These are phyloP conservation scores for Hydrozoanthus tunicans DNA, from an alignment of 64 coral and sea anemone species.

Conservation along the genomic window DNA sequence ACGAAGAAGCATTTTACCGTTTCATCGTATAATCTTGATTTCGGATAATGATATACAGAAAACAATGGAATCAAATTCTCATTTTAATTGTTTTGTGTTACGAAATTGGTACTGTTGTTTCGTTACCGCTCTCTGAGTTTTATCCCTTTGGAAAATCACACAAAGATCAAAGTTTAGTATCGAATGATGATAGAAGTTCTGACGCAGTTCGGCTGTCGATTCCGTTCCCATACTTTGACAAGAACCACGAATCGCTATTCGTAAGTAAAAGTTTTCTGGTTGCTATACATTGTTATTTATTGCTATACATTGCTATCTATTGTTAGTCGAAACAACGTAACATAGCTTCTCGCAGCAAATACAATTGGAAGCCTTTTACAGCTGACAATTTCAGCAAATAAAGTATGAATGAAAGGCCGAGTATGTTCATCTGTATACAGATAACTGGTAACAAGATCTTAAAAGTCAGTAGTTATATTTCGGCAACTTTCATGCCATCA, in stretches of 20 bases:
- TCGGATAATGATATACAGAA: background rate
- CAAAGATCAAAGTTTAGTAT: background rate
- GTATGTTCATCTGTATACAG: too few relatives aligned
- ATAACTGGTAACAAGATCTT: too few relatives aligned
- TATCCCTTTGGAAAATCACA: background rate
- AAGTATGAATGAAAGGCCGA: too few relatives aligned
- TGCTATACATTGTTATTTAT: background rate
- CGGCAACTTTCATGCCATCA: too few relatives aligned
- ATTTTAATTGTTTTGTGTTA: background rate
- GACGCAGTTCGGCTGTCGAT: background rate
- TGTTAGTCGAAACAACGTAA: too few relatives aligned
- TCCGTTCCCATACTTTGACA: slow-evolving; percentile 28
- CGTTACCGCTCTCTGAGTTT: slow-evolving; percentile 14
- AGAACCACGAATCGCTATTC: slow-evolving; percentile 22
- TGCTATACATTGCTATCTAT: background rate
- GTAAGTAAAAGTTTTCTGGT: background rate
- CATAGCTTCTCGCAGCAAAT: too few relatives aligned
- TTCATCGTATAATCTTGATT: too few relatives aligned
- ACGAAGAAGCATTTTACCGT: too few relatives aligned
- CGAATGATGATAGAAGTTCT: slow-evolving; percentile 4
- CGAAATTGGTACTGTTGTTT: background rate
- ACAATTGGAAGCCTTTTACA: too few relatives aligned
- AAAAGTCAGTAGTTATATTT: too few relatives aligned
- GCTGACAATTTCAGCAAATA: too few relatives aligned
- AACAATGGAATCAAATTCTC: background rate